phyloP scores from a whole-genome alignment of 2,113 vertebrate species.

The Saimiri boliviensis region DNA sequence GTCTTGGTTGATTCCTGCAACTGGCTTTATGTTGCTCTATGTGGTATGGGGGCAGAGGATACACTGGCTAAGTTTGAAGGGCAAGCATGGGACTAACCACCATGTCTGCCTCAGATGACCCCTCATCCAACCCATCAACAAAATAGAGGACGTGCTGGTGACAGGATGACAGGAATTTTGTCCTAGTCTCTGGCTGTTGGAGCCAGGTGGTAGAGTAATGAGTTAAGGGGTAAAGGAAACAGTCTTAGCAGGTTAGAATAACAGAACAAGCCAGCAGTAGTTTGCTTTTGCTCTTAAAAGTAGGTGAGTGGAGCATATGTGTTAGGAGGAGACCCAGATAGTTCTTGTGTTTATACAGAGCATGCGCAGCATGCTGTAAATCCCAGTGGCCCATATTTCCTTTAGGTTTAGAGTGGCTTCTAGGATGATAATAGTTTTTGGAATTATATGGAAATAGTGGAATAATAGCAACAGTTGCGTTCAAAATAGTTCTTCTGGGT shows the following conservation, averaged over 20 bases:
- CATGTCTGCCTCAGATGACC: neutral
- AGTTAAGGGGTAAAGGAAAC: neutral
- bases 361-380: neutral
- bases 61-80: neutral
- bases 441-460: neutral
- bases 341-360: neutral
- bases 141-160: neutral
- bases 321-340: neutral
- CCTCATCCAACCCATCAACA: neutral
- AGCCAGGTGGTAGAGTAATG: neutral
- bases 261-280: neutral
- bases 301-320: neutral
- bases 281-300: neutral
- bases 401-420: neutral
- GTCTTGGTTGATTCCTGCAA: neutral
- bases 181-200: neutral
- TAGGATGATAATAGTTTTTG: neutral
- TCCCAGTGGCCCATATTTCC: neutral
- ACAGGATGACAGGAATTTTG: neutral
- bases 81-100: neutral
- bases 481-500: neutral
- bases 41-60: neutral
- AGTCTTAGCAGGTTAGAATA: neutral
- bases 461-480: neutral
- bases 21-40: neutral